Base-by-base conservation (phyloP, 2,113 vertebrate genomes). In the Gorilla gorilla region DNA sequence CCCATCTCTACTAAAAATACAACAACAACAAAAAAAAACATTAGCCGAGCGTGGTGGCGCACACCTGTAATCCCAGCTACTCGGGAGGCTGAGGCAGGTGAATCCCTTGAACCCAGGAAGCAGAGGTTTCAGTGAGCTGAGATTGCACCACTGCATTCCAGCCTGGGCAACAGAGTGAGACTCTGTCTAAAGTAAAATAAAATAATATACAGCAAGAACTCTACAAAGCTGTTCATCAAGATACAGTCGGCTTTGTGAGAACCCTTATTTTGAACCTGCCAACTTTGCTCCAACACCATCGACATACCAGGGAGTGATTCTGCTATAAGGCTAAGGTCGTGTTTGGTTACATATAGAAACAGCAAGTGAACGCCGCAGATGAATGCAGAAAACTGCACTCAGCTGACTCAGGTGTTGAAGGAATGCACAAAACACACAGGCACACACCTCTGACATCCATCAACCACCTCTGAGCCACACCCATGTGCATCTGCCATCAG, bases 401-500 rank as follows among this genome's bases (percentile, higher is more conserved):
- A 17, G 52, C 52, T 8, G 48, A 68, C n/a, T 22, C 0, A 0
- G 43, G 18, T 5, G 0, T 4, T 6, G 0, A 57, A 43, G 6
- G 40, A 57, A 22, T 0, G 35, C 6, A 25, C 50, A 25, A 12
- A 64, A 25, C 3, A 5, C 32, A 11, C 8, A 16, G 14, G 30
- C n/a, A 1, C 3, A 17, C 8, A 30, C 27, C 70, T 57, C 27
- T 3, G 0, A 23, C 25, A 30, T 4, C 38, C 18, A 32, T 13
- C 75, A 23, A 6, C 10, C 8, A 5, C 64, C 92, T 17, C 7
- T 8, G 57, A 30, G 59, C 13, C 50, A 32, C 50, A 10, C 35
- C 27, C 17, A 0, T 5, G 22, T 66, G 2, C 43, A 2, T 2
- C 2, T 23, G 13, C 10, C 45, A 7, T 17, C 57, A 3, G 12